phyloP scores from a whole-genome alignment of 2,888 invertebrate species.

The Acanthosoma haemorrhoidale region DNA sequence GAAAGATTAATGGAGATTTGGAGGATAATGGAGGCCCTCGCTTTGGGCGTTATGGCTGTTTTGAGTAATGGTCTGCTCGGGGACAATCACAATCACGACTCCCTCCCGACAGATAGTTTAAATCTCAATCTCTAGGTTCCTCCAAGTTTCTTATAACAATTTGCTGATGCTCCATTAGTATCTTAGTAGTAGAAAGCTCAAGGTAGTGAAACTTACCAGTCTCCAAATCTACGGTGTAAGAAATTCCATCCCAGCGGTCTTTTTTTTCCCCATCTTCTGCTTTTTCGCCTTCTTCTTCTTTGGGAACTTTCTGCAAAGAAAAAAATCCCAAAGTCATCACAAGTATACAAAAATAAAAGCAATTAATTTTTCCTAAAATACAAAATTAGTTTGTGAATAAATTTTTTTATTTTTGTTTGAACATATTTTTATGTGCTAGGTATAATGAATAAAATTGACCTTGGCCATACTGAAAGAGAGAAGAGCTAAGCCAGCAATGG shows the following conservation, averaged over 20 bases:
- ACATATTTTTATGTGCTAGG: background rate
- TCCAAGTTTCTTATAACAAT: background rate
- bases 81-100: conserved; percentile 22
- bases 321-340: background rate
- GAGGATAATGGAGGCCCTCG: conserved; percentile 23
- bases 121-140: conserved; percentile 23
- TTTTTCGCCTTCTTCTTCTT: conserved; percentile 42
- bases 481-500: background rate
- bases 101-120: conserved; percentile 18
- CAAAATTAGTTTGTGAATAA: background rate
- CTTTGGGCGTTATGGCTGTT: conserved; percentile 27
- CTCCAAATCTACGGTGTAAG: conserved; percentile 79
- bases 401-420: background rate
- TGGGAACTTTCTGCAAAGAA: background rate
- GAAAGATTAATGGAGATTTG: conserved; percentile 25
- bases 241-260: conserved; percentile 72
- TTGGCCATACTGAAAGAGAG: background rate
- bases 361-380: background rate
- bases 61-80: conserved; percentile 35
- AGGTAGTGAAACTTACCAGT: conserved; percentile 60
- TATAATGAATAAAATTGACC: conserved; percentile 4
- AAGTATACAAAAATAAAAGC: background rate
- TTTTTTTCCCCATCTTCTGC: conserved; percentile 51
- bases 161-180: background rate
- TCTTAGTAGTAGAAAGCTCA: conserved; percentile 38